Base-by-base conservation (phyloP, 1,140 invertebrate species). In the Colletes gigas region DNA sequence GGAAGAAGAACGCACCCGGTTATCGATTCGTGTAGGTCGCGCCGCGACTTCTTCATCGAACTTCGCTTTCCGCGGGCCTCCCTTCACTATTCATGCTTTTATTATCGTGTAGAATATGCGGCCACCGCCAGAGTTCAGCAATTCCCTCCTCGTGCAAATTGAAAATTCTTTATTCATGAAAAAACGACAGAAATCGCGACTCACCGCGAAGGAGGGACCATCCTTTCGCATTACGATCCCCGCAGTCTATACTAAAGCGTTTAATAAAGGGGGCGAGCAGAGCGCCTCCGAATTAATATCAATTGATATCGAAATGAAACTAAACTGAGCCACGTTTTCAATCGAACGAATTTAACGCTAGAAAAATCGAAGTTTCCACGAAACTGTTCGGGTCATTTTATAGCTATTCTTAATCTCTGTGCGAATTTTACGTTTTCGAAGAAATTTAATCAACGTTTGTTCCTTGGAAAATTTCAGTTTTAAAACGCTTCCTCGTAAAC, bases 111-210 rank as follows among this genome's bases (percentile, higher is more conserved):
- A 66, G 68, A 80, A 77, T 67, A 80, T 75, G 41, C 63, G 66
- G 12, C 55, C 47, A 59, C 21, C 71, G 57, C 10, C 47, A 17
- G 30, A 41, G n/a, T 15, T 39, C n/a, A n/a, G n/a, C 17, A 47
- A 47, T 60, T 47, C 15, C 59, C 30, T 69, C 39, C 54, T 5
- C 39, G 66, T 50, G 19, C 59, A 63, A 77, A 81, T 81, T 81
- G 79, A 81, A 77, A 81, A 80, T 81, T 69, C 59, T 55, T 81
- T 70, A 76, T 81, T 81, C 73, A 81, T 81, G 79, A 62, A 75
- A 76, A 68, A 15, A 67, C 14, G 19, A 59, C 63, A 52, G 6
- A 47, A 80, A 60, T 68, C 50, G 69, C 60, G 60, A 47, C 54
- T 15, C 9, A 10, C 15, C 54, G 54, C n/a, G 8, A 5, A 0